Percentiles rank a stretch among this genome's conserved stretches.
phyloP scores from a whole-genome alignment of 2,888 invertebrate genomes.

The Torymus aiolomorphi region DNA sequence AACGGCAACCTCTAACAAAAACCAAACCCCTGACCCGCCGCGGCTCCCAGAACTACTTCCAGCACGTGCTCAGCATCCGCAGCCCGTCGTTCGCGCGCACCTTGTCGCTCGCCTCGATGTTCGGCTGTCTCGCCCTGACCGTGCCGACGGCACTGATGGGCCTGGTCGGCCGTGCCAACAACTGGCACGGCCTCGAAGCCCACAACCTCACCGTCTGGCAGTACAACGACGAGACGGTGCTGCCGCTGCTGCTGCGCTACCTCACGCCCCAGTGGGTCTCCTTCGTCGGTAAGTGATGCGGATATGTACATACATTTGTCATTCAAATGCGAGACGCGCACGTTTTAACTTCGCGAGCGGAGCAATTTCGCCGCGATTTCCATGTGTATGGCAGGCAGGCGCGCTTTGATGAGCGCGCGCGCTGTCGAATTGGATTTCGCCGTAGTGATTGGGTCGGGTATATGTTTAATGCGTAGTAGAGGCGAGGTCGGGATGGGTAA shows the following conservation, averaged over 20 bases:
- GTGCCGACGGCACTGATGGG: slow-evolving; percentile 82
- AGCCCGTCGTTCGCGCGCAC: slow-evolving; percentile 80
- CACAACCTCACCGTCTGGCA: slow-evolving; percentile 66
- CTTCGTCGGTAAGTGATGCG: slow-evolving; percentile 76
- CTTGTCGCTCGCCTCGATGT: slow-evolving; percentile 81
- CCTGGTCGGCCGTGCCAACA: slow-evolving; percentile 79
- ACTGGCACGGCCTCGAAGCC: slow-evolving; percentile 77
- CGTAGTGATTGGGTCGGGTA: too few relatives aligned
- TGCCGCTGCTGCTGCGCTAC: slow-evolving; percentile 81
- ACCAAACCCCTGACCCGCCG: too few relatives aligned
- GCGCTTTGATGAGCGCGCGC: too few relatives aligned
- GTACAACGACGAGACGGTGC: slow-evolving; percentile 78
- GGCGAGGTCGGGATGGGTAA: too few relatives aligned
- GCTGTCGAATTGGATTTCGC: too few relatives aligned
- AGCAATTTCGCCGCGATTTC: too few relatives aligned
- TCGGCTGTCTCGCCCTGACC: slow-evolving; percentile 81
- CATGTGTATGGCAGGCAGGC: too few relatives aligned
- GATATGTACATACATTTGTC: neutral
- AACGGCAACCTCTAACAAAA: too few relatives aligned
- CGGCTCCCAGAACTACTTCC: slow-evolving; percentile 79
- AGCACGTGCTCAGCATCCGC: slow-evolving; percentile 82
- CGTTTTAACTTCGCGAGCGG: too few relatives aligned
- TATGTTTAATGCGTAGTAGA: too few relatives aligned
- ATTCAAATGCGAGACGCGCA: neutral
- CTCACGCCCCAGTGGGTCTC: slow-evolving; percentile 79